Percentiles rank a stretch among this genome's conserved stretches.
These are phyloP conservation scores for Ochlodes sylvanus DNA, from an alignment of 2,888 invertebrate species.

Conservation along the genomic window DNA sequence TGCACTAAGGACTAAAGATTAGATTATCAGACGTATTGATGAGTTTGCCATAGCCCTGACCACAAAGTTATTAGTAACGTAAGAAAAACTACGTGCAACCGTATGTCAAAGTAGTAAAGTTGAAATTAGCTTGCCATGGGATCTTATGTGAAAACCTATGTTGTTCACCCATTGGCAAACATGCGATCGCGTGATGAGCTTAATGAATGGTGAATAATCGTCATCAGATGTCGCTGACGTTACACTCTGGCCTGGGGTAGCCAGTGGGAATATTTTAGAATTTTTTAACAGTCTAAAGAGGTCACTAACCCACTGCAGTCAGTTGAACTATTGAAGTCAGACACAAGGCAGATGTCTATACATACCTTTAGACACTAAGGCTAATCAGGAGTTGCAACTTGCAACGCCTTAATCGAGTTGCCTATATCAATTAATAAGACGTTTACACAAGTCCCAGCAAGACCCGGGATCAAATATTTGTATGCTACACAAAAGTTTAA, in stretches of 20 bases:
- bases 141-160: background rate
- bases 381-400: background rate
- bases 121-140: slow-evolving; percentile 38
- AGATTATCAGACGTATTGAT: background rate
- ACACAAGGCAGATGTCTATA: background rate
- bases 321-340: background rate
- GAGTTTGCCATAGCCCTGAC: slow-evolving; percentile 8
- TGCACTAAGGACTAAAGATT: slow-evolving; percentile 24
- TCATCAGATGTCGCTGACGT: slow-evolving; percentile 70
- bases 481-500: too few relatives aligned
- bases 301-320: background rate
- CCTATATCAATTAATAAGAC: too few relatives aligned
- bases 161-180: slow-evolving; percentile 63
- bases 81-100: background rate
- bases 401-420: background rate
- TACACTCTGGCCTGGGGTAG: slow-evolving; percentile 47
- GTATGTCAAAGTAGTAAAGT: slow-evolving; percentile 33
- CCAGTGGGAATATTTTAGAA: slow-evolving; percentile 55
- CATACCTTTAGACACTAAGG: too few relatives aligned
- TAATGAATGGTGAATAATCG: slow-evolving; percentile 70
- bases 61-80: slow-evolving; percentile 27
- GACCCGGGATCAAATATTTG: too few relatives aligned
- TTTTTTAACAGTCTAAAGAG: slow-evolving; percentile 13
- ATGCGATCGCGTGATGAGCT: slow-evolving; percentile 72
- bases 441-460: too few relatives aligned